Base-by-base conservation (phyloP, 2,797 vertebrate genomes). In the Huso huso region DNA sequence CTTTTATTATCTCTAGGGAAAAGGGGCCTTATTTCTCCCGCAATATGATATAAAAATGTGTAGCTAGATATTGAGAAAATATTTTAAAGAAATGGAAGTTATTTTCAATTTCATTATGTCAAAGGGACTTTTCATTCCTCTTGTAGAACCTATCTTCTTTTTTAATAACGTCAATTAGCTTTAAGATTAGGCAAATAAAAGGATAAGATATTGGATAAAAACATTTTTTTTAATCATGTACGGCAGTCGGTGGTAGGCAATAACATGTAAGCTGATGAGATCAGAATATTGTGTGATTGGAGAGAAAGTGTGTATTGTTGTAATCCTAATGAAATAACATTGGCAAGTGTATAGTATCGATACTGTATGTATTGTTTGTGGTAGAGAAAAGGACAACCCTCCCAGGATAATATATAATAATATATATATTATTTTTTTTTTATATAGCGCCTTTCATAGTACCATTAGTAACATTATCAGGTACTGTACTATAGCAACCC, bases 1-100 rank as follows among this genome's bases (percentile, higher is more conserved):
- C 93, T 98, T 98, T 97, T 97, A 96, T 98, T 95, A 98, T 98
- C 95, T 97, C 94, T 92, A 86, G 93, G 94, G 95, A 96, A 94
- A 96, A 95, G 95, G 93, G 93, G 93, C 92, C 93, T 97, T 89
- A 87, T 98, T 96, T 95, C 93, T 89, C 89, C 86, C 86, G 93
- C 94, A 94, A 93, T 93, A 93, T 96, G 94, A 96, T 96, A 93
- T 95, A 95, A 92, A 94, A 95, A 91, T 89, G 87, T 84, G 89
- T 86, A 86, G 93, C 91, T 89, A 84, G 89, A 83, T 89, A 90
- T 89, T 88, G 87, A 86, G 83, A 89, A 37, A 86, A 88, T 88
- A 82, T 83, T 86, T 87, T 87, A 83, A 88, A 87, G 84, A 86
- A 89, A 86, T 86, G 80, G 78, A 83, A 82, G 79, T 84, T 90